Conservation (phyloP, 92 coral and sea anemone genomes). For the Zoanthus sociatus region DNA sequence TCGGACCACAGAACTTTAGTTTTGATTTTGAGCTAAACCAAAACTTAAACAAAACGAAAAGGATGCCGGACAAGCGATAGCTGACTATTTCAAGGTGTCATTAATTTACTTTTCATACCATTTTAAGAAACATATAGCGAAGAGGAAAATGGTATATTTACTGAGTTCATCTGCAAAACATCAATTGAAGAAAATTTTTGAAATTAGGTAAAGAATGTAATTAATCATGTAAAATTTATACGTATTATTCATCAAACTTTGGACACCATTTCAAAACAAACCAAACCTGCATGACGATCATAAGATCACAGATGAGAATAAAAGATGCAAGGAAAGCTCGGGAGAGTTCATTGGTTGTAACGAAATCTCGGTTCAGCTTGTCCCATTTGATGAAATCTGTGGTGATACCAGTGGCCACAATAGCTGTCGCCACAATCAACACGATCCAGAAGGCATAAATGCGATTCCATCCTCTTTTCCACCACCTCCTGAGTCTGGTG, state of each 20-base stretch:
- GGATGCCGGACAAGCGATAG: too few species aligned
- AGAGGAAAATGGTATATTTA: too few species aligned
- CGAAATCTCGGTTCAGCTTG: conserved; percentile 83
- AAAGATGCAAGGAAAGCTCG: conserved; percentile 96
- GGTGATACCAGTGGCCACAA: conserved; percentile 93
- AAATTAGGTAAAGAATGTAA: too few species aligned
- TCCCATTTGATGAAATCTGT: conserved; percentile 93
- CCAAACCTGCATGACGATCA: conserved; percentile 96
- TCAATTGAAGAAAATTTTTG: too few species aligned
- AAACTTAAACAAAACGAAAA: too few species aligned
- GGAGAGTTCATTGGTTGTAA: conserved; percentile 91
- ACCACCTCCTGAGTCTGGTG: conserved; percentile 74
- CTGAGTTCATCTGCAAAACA: too few species aligned
- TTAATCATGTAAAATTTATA: too few species aligned
- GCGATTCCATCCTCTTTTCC: conserved; percentile 94
- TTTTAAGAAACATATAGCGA: too few species aligned
- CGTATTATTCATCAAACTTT: not conserved
- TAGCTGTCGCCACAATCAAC: conserved; percentile 76
- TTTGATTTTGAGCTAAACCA: too few species aligned
- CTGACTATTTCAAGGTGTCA: too few species aligned
- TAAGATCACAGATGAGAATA: conserved; percentile 87
- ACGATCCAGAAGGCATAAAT: conserved; percentile 93
- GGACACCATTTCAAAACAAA: not conserved
- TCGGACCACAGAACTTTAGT: too few species aligned
- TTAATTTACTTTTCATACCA: too few species aligned